Conservation (phyloP, 1,140 invertebrate species). For the Monochamus saltuarius region DNA sequence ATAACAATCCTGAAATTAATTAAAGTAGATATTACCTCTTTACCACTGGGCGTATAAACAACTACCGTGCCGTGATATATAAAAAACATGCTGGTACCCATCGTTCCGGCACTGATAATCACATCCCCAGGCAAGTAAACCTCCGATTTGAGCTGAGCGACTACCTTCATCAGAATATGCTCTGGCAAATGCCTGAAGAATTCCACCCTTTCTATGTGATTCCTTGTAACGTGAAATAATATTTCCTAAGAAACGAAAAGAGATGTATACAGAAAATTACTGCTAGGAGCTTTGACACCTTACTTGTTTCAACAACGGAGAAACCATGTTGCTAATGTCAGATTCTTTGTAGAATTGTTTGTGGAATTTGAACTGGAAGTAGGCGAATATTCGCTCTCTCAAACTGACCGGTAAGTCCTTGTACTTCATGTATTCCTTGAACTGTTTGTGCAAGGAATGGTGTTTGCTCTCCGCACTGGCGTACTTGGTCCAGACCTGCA, state of each 20-base stretch:
- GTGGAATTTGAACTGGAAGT: conserved; percentile 41
- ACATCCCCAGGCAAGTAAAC: conserved; percentile 41
- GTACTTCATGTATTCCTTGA: conserved; percentile 31
- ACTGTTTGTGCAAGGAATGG: conserved; percentile 18
- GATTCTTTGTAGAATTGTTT: conserved; percentile 36
- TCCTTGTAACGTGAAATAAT: conserved; percentile 30
- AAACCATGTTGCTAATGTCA: conserved; percentile 26
- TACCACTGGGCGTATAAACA: conserved; percentile 57
- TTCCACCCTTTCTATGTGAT: conserved; percentile 31
- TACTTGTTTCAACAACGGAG: conserved; percentile 24
- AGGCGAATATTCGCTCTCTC: conserved; percentile 25
- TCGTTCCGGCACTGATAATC: conserved; percentile 56
- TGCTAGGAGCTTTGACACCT: too few species aligned
- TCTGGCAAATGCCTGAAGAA: conserved; percentile 38
- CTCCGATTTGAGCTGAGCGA: conserved; percentile 33
- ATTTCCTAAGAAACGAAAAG: conserved; percentile 35
- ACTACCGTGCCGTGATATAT: conserved; percentile 58
- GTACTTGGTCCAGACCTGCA: conserved; percentile 8
- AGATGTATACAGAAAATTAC: too few species aligned
- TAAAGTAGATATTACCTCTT: conserved; percentile 49
- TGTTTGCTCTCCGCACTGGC: neutral
- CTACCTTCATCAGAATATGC: conserved; percentile 31
- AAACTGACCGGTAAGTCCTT: conserved; percentile 33
- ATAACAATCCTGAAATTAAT: too few species aligned
- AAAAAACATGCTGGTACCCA: conserved; percentile 62